These are phyloP conservation scores for Adineta ricciae DNA, from an alignment of 2,888 invertebrate genomes.

Conservation along the genomic window DNA sequence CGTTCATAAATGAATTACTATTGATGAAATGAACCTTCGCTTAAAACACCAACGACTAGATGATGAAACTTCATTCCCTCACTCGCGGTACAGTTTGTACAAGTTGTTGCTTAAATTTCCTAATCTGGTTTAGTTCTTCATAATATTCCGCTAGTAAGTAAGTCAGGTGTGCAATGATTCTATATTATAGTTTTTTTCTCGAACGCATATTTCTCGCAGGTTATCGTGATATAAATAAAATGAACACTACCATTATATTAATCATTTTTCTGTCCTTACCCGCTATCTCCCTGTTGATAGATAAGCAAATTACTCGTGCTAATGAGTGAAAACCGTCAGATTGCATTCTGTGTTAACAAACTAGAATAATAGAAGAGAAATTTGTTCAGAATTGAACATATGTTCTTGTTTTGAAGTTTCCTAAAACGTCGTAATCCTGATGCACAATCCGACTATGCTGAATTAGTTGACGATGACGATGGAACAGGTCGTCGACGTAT, in stretches of 20 bases:
- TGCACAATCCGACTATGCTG: constrained; percentile 25
- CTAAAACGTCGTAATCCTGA: neutral
- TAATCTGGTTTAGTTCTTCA: too few relatives aligned
- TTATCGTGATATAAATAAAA: neutral
- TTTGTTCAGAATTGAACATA: too few relatives aligned
- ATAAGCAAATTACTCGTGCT: neutral
- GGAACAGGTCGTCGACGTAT: neutral
- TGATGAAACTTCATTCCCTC: too few relatives aligned
- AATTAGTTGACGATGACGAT: constrained; percentile 30
- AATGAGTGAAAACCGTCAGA: neutral
- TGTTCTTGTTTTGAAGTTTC: neutral
- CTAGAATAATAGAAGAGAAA: too few relatives aligned
- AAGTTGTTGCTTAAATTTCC: too few relatives aligned
- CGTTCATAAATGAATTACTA: neutral
- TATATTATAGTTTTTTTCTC: neutral
- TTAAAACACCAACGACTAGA: too few relatives aligned
- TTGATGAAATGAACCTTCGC: neutral
- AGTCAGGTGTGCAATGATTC: neutral
- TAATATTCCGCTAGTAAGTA: neutral
- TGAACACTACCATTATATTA: neutral
- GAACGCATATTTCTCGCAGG: neutral
- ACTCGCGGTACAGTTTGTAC: neutral
- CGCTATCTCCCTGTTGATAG: neutral
- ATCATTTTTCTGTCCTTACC: neutral
- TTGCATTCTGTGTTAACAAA: neutral